Evolutionary conservation across 2,797 vertebrate genomes (phyloP).

Genomic region (Morus bassanus): DNA sequence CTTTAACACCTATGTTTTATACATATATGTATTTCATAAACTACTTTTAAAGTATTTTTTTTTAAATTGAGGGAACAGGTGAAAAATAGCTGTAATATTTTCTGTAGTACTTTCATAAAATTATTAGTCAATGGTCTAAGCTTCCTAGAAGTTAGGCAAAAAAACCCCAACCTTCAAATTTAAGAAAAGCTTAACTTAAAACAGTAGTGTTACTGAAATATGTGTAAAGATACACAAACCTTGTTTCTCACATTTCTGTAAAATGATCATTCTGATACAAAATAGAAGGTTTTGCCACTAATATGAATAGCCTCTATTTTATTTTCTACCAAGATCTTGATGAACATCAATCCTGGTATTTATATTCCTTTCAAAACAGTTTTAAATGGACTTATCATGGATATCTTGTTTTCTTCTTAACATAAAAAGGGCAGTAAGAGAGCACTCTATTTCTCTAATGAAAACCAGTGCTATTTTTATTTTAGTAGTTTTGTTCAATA

Average conservation of each 20-base stretch:
- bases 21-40: not conserved
- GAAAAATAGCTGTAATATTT: not conserved
- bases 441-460: not conserved
- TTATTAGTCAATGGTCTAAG: not conserved
- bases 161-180: not conserved
- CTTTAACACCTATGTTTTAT: not conserved
- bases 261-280: not conserved
- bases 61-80: not conserved
- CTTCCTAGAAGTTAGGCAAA: not conserved
- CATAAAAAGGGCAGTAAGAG: not conserved
- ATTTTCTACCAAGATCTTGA: not conserved
- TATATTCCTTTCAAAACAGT: not conserved
- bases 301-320: not conserved
- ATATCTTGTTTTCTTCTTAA: not conserved
- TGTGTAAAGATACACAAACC: not conserved
- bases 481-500: not conserved
- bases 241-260: not conserved
- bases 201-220: not conserved
- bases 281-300: not conserved
- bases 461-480: not conserved
- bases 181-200: not conserved
- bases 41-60: not conserved
- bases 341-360: not conserved
- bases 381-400: not conserved
- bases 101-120: not conserved